Evolutionary conservation across 2,888 invertebrate species (phyloP).

Genomic region (Epistrophe eligans): DNA sequence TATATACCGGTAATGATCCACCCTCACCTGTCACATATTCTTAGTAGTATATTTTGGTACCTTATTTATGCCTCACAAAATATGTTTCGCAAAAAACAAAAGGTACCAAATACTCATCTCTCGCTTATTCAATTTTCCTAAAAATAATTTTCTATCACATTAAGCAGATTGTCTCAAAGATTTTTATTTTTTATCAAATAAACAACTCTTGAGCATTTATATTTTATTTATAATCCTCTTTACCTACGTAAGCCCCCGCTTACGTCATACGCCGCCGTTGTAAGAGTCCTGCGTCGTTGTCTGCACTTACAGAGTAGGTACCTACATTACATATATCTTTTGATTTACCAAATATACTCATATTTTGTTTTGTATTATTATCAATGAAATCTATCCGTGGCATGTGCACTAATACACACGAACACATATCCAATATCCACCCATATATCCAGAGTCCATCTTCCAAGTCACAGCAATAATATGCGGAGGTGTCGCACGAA

Average conservation of each 20-base stretch:
- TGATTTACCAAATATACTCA: conserved; percentile 48
- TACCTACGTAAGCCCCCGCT: conserved; percentile 53
- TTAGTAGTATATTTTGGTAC: background rate
- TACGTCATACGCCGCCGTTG: conserved; percentile 61
- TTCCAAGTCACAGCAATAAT: conserved; percentile 40
- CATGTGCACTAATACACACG: conserved; percentile 65
- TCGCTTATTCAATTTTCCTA: background rate
- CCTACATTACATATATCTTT: conserved; percentile 42
- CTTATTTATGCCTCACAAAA: background rate
- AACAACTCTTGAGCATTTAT: conserved; percentile 39
- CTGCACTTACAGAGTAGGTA: conserved; percentile 39
- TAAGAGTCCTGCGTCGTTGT: conserved; percentile 37
- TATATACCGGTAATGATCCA: background rate
- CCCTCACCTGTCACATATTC: background rate
- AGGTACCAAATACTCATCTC: background rate
- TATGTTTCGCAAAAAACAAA: background rate
- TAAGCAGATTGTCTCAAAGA: conserved; percentile 12
- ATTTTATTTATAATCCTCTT: conserved; percentile 60
- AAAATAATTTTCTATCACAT: conserved; percentile 10
- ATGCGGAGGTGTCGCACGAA: conserved; percentile 62
- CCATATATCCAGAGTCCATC: conserved; percentile 12
- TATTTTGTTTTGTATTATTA: conserved; percentile 56
- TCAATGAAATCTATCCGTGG: conserved; percentile 64
- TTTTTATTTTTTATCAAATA: conserved; percentile 27
- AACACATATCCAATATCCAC: conserved; percentile 29